These are phyloP conservation scores for Thinocorus orbignyianus DNA, from an alignment of 2,113 vertebrate species.

Conservation along the genomic window DNA sequence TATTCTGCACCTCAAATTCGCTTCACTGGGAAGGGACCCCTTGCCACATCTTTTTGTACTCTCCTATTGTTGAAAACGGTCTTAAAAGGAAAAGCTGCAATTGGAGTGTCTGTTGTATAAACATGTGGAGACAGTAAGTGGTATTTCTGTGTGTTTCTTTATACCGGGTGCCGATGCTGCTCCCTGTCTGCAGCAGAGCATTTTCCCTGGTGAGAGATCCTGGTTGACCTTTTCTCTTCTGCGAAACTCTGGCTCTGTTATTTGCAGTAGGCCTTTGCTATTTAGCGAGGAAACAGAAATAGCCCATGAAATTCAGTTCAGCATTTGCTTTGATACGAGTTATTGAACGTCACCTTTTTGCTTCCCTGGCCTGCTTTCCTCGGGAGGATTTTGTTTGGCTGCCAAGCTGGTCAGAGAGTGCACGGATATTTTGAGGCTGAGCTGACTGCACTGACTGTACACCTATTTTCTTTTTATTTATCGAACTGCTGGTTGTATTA, in stretches of 20 bases:
- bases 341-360: slow-evolving; percentile 26
- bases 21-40: slow-evolving; percentile 22
- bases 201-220: background rate
- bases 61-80: background rate
- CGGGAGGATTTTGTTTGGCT: background rate
- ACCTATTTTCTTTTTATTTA: slow-evolving; percentile 14
- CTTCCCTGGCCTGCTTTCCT: slow-evolving; percentile 23
- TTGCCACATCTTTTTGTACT: background rate
- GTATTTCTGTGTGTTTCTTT: background rate
- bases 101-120: background rate
- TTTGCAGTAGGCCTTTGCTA: slow-evolving; percentile 52
- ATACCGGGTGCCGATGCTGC: background rate
- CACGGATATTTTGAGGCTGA: background rate
- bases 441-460: slow-evolving; percentile 14
- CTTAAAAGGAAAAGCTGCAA: background rate
- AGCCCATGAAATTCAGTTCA: slow-evolving; percentile 41
- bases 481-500: background rate
- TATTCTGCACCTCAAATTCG: slow-evolving; percentile 5
- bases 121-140: slow-evolving; percentile 27
- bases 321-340: slow-evolving; percentile 11
- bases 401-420: background rate
- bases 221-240: slow-evolving; percentile 44
- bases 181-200: background rate
- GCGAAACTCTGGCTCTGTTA: background rate
- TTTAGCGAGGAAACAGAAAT: slow-evolving; percentile 56